A percentile compares a stretch with the other conserved stretches of the same genome.
phyloP scores from a whole-genome alignment of 2,888 invertebrate species.

The Perizoma affinitatum region DNA sequence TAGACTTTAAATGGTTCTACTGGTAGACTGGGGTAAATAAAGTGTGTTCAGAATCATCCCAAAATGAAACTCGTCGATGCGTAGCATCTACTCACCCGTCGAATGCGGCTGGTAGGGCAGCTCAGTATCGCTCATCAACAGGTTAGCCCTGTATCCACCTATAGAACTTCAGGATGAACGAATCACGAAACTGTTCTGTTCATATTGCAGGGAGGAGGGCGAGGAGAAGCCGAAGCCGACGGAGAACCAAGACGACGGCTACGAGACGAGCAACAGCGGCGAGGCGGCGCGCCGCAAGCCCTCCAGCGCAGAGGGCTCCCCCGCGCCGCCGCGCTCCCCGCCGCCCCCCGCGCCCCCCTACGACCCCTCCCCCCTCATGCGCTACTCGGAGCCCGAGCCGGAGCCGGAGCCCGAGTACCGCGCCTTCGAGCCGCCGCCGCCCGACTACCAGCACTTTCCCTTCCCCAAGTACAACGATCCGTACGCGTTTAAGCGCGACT shows the following conservation, averaged over 20 bases:
- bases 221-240: slow-evolving; percentile 82
- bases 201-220: slow-evolving; percentile 72
- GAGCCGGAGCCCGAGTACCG: slow-evolving; percentile 59
- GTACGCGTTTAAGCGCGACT: slow-evolving; percentile 74
- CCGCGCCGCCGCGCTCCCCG: slow-evolving; percentile 60
- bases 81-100: no score
- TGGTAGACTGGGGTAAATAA: no score
- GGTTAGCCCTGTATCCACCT: no score
- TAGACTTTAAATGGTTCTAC: no score
- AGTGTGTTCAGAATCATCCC: no score
- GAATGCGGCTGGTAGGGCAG: no score
- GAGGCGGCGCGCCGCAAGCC: slow-evolving; percentile 80
- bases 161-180: no score
- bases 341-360: slow-evolving; percentile 58
- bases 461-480: slow-evolving; percentile 74
- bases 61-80: no score
- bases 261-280: slow-evolving; percentile 92
- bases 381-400: slow-evolving; percentile 60
- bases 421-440: slow-evolving; percentile 61
- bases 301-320: slow-evolving; percentile 64
- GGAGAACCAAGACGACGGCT: slow-evolving; percentile 94
- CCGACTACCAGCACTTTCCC: slow-evolving; percentile 70
- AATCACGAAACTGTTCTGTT: not conserved
- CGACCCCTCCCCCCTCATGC: slow-evolving; percentile 52
- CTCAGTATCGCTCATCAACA: no score